A percentile compares a stretch with the other conserved stretches of the same genome.
Evolutionary conservation across 1,140 invertebrate genomes (phyloP).

Genomic region (Ruditapes philippinarum): DNA sequence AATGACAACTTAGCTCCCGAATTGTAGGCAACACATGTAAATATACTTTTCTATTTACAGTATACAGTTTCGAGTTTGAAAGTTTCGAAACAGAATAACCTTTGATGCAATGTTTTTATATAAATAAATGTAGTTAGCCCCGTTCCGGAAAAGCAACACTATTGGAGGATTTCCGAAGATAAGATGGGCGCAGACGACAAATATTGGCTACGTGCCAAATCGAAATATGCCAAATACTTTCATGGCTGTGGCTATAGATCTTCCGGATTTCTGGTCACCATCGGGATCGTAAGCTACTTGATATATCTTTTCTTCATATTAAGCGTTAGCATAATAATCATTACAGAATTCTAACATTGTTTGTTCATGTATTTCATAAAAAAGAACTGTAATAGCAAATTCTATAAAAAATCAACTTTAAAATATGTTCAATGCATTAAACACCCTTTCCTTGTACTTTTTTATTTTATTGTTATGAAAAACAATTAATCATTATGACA

Average conservation of each 20-base stretch:
- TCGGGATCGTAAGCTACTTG: slow-evolving; percentile 69
- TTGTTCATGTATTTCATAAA: not conserved
- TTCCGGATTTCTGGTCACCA: slow-evolving; percentile 80
- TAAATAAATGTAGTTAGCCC: slow-evolving; percentile 43
- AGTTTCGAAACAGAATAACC: too few species aligned
- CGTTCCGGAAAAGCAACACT: not conserved
- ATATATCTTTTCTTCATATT: not conserved
- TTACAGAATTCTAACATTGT: not conserved
- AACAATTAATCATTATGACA: too few species aligned
- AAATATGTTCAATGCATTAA: too few species aligned
- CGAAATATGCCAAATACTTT: slow-evolving; percentile 76
- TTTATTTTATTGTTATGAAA: too few species aligned
- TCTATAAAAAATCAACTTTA: too few species aligned
- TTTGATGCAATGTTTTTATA: too few species aligned
- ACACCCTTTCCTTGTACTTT: too few species aligned
- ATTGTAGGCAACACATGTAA: too few species aligned
- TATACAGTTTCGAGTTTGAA: too few species aligned
- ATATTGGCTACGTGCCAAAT: slow-evolving; percentile 81
- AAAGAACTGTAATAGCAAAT: not conserved
- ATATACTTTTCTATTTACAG: too few species aligned
- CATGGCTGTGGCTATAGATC: slow-evolving; percentile 84
- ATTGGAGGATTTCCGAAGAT: slow-evolving; percentile 72
- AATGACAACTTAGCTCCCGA: too few species aligned
- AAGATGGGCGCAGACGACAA: slow-evolving; percentile 82
- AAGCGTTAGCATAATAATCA: not conserved